phyloP scores from a whole-genome alignment of 2,888 invertebrate genomes.

The Syrphus vitripennis region DNA sequence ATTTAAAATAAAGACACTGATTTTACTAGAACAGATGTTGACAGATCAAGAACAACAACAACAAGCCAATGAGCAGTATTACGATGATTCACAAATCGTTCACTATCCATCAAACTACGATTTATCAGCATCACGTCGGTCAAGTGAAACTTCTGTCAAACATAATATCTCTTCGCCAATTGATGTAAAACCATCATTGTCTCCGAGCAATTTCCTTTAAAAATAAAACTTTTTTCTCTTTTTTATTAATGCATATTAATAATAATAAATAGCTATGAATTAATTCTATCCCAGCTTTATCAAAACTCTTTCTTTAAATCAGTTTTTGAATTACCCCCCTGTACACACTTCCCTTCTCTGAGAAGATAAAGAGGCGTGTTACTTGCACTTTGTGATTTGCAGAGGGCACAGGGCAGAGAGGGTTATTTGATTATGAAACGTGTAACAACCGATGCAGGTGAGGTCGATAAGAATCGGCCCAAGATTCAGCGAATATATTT shows the following conservation, averaged over 20 bases:
- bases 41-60: not conserved
- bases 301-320: too few species aligned
- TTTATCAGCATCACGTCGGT: not conserved
- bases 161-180: not conserved
- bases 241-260: too few species aligned
- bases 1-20: not conserved
- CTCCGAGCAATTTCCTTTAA: not conserved
- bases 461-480: too few species aligned
- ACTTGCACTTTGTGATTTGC: conserved; percentile 65
- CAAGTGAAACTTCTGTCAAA: not conserved
- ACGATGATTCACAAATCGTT: not conserved
- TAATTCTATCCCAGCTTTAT: too few species aligned
- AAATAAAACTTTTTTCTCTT: too few species aligned
- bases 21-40: not conserved
- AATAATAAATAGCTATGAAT: too few species aligned
- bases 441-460: too few species aligned
- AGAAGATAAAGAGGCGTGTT: conserved; percentile 57
- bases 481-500: too few species aligned
- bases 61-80: not conserved
- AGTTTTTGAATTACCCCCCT: too few species aligned
- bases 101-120: not conserved
- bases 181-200: not conserved
- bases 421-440: too few species aligned
- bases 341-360: not conserved
- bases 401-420: too few species aligned